phyloP scores from a whole-genome alignment of 2,888 invertebrate species.

The Drosophila mimetica region DNA sequence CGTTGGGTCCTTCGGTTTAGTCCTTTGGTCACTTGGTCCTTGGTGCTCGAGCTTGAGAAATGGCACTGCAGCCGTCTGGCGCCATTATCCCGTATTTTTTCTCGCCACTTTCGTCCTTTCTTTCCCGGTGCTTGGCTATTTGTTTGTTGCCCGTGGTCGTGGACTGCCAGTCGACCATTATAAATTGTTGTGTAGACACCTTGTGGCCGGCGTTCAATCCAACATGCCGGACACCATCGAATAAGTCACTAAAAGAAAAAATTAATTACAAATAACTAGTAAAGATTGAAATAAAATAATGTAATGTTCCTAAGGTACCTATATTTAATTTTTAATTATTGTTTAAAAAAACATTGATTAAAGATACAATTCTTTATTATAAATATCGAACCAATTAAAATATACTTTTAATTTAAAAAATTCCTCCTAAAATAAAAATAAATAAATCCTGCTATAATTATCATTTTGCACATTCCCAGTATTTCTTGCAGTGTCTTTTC shows the following conservation, averaged over 20 bases:
- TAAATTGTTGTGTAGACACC: slow-evolving; percentile 46
- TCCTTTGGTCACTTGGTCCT: slow-evolving; percentile 16
- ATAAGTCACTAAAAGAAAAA: background rate
- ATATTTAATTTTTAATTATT: no score
- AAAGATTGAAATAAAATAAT: no score
- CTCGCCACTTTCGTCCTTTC: slow-evolving; percentile 23
- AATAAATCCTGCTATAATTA: no score
- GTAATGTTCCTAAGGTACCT: no score
- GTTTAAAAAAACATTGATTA: no score
- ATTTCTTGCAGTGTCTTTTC: slow-evolving; percentile 5
- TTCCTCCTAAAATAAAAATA: no score
- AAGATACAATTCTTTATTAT: no score
- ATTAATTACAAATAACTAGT: background rate
- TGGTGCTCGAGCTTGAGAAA: slow-evolving; percentile 48
- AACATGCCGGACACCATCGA: slow-evolving; percentile 1
- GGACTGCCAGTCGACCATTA: slow-evolving; percentile 42
- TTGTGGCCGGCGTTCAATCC: slow-evolving; percentile 36
- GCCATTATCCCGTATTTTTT: slow-evolving; percentile 35
- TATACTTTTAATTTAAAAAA: no score
- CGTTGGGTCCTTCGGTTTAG: slow-evolving; percentile 13
- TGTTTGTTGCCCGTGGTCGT: slow-evolving; percentile 32
- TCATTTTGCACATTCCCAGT: no score
- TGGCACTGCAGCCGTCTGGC: slow-evolving; percentile 51
- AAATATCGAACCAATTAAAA: no score
- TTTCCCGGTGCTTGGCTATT: slow-evolving; percentile 20